Base-by-base conservation (phyloP, 2,113 vertebrate genomes). In the Notarius lentiginosus region DNA sequence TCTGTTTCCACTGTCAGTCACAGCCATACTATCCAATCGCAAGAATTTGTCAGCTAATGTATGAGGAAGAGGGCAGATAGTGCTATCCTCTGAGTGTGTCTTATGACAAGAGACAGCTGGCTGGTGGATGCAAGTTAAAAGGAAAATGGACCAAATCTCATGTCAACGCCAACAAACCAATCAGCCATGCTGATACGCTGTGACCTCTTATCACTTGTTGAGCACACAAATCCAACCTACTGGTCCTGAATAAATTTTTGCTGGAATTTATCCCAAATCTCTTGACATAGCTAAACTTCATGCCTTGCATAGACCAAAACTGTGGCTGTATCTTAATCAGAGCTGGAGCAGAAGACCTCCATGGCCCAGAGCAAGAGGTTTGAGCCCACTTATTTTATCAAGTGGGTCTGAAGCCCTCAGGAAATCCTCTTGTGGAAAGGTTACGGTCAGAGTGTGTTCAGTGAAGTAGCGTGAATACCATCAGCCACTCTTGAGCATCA, bases 401-500 rank as follows among this genome's bases (percentile, higher is more conserved):
- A 76, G 80, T 34, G 70, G 58, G 41, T 55, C 47, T 83, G 58
- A 87, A 87, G 47, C 86, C 77, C 86, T 66, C 72, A 5, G 53
- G 86, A 87, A 72, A 87, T 76, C 86, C 27, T 27, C 68, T 65
- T 17, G 7, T 20, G 0, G n/a, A 87, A 87, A 87, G 86, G 72
- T 87, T 83, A 83, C 18, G 22, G 80, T 47, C 41, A 18, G 86
- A 83, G 70, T 34, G 70, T 65, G 58, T 66, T 53, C 34, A 66
- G 73, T 18, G 65, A 49, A 53, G 70, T 34, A 53, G 18, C 58
- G 27, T 56, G 76, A 88, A 87, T 83, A 60, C n/a, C 87, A 81
- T 86, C 84, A 77, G 87, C 47, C 51, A 53, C 51, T 88, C 80
- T 79, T 34, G 12, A 83, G 56, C 70, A 76, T 84, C 66, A 85